Conservation (phyloP, 2,113 vertebrate species). For the Melanostigma gelatinosum region DNA sequence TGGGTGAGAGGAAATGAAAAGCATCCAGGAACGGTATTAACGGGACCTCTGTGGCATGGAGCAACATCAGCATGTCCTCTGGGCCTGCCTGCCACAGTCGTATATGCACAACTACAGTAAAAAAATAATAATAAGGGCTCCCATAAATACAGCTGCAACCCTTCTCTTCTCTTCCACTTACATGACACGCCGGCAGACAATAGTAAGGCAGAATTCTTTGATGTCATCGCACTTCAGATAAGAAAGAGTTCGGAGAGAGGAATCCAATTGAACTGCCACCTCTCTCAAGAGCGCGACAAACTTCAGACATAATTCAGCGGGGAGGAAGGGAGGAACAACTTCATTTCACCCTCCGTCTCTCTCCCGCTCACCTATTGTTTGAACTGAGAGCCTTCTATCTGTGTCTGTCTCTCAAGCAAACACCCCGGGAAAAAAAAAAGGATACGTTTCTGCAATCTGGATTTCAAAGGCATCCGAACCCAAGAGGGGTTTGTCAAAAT, state of each 20-base stretch:
- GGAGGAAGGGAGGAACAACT: constrained; percentile 27
- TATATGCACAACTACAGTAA: constrained; percentile 28
- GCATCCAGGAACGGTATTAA: constrained; percentile 19
- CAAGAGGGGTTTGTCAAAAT: constrained; percentile 54
- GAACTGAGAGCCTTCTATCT: constrained; percentile 65
- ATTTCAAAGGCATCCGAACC: constrained; percentile 62
- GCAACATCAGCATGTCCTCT: constrained; percentile 36
- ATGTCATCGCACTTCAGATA: constrained; percentile 59
- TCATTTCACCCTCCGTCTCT: constrained; percentile 56
- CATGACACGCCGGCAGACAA: constrained; percentile 26
- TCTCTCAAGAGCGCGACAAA: constrained; percentile 60
- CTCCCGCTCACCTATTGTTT: constrained; percentile 54
- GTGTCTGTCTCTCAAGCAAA: constrained; percentile 62
- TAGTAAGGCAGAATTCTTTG: constrained; percentile 34
- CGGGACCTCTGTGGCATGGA: constrained; percentile 23
- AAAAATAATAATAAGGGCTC: constrained; percentile 1
- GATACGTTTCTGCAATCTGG: constrained; percentile 31
- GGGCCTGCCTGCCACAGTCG: constrained; percentile 10
- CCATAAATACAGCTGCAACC: constrained; percentile 41
- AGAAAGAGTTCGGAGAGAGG: constrained; percentile 55
- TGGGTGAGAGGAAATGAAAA: constrained; percentile 42
- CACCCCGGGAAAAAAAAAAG: constrained; percentile 24
- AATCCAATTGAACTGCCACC: constrained; percentile 70
- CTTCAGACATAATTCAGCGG: constrained; percentile 59
- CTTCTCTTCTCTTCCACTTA: constrained; percentile 25